Evolutionary conservation across 2,888 invertebrate species (phyloP), one percentile per base, ranked within the genome.

Genomic region (Crematogaster levior): DNA sequence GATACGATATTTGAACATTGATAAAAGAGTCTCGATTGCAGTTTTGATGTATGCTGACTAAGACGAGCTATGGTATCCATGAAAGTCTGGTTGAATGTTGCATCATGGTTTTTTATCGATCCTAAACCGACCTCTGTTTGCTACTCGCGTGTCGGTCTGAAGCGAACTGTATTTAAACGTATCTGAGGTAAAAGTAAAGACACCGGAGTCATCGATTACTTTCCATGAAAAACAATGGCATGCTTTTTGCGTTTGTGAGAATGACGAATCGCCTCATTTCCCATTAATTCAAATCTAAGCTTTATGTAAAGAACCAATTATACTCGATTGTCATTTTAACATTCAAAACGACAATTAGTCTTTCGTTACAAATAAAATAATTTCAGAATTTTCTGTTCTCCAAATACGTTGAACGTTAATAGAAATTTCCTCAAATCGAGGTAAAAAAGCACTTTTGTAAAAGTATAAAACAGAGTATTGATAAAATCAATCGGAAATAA

Each of bases 41-140:
- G 6, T 70, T 74, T 18, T 30, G 34, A 51, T 60, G 21, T 56
- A 34, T 60, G 61, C 34, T 60, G 37, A 81, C 43, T 81, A 58
- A 60, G 30, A 27, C 63, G 6, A 37, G 10, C 43, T 15, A 27
- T 73, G 40, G 18, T 40, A 37, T 10, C 65, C 60, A 83, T 61
- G 84, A 89, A 89, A 89, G 46, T 84, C 82, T 73, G 79, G 60
- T 68, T 68, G 72, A 86, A 86, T 79, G 51, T 91, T 90, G 84
- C 89, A 84, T 91, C 90, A 90, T 63, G 53, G 51, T 84, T 87
- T 90, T 85, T 74, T 89, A 91, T 90, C 84, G 90, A 90, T 89
- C 85, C 82, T 68, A 51, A 53, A 56, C 81, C 73, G 75, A 79
- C 85, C 80, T 56, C 72, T 40, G 60, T 61, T 43, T 43, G 21